Base-by-base conservation (phyloP, 2,113 vertebrate species). In the Pedetes capensis region DNA sequence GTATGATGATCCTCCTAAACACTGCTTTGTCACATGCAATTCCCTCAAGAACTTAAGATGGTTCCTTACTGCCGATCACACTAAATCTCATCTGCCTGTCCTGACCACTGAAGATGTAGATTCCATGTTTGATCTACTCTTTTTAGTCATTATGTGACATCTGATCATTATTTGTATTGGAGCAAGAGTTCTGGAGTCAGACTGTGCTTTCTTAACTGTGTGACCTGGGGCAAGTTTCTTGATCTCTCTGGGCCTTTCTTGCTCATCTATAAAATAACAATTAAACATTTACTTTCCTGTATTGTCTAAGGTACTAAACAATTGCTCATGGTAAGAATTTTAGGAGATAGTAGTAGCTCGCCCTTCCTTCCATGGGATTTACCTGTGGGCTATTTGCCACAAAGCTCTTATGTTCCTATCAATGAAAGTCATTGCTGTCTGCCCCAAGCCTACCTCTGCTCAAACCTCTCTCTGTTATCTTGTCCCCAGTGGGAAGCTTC, bases 361-460 rank as follows among this genome's bases (percentile, higher is more conserved):
- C 20, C 13, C 23, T 34, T 57, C 25, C 1, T 34, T 57, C 25
- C 1, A 8, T 12, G 32, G 13, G 22, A 25, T 59, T 34, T 55
- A 25, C 59, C 47, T 42, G 39, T 7, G 13, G 32, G 39, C 29
- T 23, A 13, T 39, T 72, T 55, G 66, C 7, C 83, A 32, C n/a
- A 34, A 9, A 9, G 13, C 25, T 42, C 10, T 51, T 12, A 3
- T 4, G 10, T 20, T 39, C 18, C 13, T n/a, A 32, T 1, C 11
- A 18, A 53, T 9, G 23, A 51, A 61, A 57, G 17, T 34, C 64
- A 10, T 34, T 9, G 16, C 42, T 55, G 12, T 23, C 29, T 23
- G 71, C 27, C 3, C 2, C 1, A 2, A 1, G 3, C 5, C 5
- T 27, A 1, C 18, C 0, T 18, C 44, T 4, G 27, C 25, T 39